phyloP scores from a whole-genome alignment of 2,113 vertebrate species.

The Microtus pennsylvanicus region DNA sequence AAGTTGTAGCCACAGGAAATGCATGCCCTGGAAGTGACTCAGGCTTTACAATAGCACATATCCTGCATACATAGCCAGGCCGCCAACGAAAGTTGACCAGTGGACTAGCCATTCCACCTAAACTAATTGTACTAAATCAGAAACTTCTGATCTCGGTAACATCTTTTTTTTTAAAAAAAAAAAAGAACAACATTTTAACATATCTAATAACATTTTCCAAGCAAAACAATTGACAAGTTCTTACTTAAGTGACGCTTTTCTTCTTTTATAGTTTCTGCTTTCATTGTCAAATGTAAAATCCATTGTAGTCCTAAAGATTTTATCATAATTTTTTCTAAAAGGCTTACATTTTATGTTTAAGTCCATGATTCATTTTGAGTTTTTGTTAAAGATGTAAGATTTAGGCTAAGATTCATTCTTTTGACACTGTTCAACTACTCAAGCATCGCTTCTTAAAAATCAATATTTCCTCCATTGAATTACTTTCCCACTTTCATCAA shows the following conservation, averaged over 20 bases:
- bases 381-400: constrained; percentile 24
- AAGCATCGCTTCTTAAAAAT: not conserved
- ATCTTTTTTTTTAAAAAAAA: not conserved
- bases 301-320: not conserved
- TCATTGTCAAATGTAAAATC: constrained; percentile 6
- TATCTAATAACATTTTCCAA: constrained; percentile 31
- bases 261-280: constrained; percentile 51
- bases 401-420: not conserved
- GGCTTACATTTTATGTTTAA: constrained; percentile 39
- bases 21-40: constrained; percentile 61
- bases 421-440: not conserved
- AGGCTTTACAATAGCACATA: constrained; percentile 50
- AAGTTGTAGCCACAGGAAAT: constrained; percentile 61
- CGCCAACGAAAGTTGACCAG: constrained; percentile 7
- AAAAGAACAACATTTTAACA: constrained; percentile 18
- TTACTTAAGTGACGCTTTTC: not conserved
- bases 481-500: constrained; percentile 28
- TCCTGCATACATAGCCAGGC: constrained; percentile 46
- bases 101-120: not conserved
- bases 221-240: not conserved
- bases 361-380: not conserved
- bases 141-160: constrained; percentile 15
- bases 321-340: not conserved
- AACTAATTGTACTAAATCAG: not conserved
- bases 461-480: not conserved